Conservation (phyloP, 2,888 invertebrate species). For the Hecatera dysodea region DNA sequence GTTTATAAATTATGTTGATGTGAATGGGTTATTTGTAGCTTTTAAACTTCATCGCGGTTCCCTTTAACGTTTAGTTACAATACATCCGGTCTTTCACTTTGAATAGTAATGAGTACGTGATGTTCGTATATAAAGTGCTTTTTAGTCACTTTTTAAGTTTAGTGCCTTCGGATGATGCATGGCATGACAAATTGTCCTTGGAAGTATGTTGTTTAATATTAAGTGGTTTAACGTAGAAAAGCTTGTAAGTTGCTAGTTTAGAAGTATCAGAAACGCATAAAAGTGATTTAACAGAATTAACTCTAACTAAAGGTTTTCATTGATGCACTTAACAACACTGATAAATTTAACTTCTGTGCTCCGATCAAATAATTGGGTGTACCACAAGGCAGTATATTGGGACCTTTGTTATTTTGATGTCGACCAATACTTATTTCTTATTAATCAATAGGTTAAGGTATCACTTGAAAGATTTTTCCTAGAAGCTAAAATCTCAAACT, state of each 20-base stretch:
- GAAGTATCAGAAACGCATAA: neutral
- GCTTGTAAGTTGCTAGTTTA: neutral
- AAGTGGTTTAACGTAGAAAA: neutral
- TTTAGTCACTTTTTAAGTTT: constrained; percentile 45
- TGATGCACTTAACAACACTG: neutral
- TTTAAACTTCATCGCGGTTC: constrained; percentile 74
- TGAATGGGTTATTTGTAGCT: constrained; percentile 80
- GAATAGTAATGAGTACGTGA: constrained; percentile 78
- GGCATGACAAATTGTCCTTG: constrained; percentile 37
- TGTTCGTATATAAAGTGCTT: constrained; percentile 63
- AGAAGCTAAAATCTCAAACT: neutral
- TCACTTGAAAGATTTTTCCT: neutral
- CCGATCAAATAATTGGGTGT: neutral
- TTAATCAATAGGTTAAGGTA: neutral
- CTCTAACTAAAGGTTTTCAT: neutral
- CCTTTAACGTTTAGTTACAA: constrained; percentile 73
- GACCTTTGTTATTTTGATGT: neutral
- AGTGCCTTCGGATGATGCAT: constrained; percentile 24
- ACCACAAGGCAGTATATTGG: constrained; percentile 1
- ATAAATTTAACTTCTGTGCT: neutral
- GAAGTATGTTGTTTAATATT: constrained; percentile 11
- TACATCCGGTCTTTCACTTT: constrained; percentile 78
- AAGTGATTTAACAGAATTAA: neutral
- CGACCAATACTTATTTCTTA: neutral
- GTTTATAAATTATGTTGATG: constrained; percentile 79